Conservation (phyloP, 2,888 invertebrate genomes). For the Clusia tigrina region DNA sequence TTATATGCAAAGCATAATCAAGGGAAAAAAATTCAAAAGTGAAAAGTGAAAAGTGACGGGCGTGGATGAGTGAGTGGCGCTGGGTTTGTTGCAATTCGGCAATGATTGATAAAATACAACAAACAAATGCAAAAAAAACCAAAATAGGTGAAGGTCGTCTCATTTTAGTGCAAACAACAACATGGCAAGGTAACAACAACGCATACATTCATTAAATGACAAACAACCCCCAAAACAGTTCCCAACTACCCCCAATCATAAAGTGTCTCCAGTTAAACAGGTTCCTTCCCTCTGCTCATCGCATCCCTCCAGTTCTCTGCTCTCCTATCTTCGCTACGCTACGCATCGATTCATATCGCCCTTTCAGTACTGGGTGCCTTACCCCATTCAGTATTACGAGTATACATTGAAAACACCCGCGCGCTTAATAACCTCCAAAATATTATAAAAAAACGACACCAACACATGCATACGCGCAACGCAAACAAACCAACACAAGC, state of each 20-base stretch:
- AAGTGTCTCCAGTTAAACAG: not conserved
- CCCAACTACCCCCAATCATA: too few relatives aligned
- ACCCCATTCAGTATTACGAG: not conserved
- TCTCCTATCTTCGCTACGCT: not conserved
- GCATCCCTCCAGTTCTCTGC: not conserved
- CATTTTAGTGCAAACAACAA: slow-evolving; percentile 16
- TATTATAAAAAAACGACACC: too few relatives aligned
- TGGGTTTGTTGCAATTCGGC: not conserved
- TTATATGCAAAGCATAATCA: not conserved
- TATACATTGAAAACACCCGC: not conserved
- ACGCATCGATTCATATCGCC: not conserved
- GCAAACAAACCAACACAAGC: too few relatives aligned
- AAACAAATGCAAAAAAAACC: not conserved
- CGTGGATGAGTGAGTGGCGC: slow-evolving; percentile 2
- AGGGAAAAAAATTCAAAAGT: not conserved
- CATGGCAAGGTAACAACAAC: slow-evolving; percentile 1
- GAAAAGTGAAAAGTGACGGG: not conserved
- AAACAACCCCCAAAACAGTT: slow-evolving; percentile 11
- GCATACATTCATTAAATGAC: slow-evolving; percentile 4
- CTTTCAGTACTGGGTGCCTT: not conserved
- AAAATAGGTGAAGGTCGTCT: slow-evolving; percentile 37
- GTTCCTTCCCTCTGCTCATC: not conserved
- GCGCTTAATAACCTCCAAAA: not conserved
- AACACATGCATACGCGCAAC: too few relatives aligned
- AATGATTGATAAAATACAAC: slow-evolving; percentile 7